These are phyloP conservation scores for Tipula vernalis DNA, from an alignment of 2,888 invertebrate genomes.

Conservation along the genomic window DNA sequence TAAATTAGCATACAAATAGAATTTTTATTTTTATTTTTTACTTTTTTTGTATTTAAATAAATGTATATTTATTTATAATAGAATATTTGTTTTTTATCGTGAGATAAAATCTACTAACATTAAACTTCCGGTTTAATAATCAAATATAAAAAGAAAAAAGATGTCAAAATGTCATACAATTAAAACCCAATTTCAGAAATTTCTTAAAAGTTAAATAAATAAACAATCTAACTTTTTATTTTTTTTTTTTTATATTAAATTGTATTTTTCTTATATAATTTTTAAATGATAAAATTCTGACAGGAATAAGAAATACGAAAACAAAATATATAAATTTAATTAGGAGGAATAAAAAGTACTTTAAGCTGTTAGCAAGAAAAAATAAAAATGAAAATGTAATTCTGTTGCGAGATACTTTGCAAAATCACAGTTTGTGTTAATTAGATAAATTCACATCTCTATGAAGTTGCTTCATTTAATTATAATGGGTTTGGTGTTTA, in stretches of 20 bases:
- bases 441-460: not conserved
- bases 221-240: not conserved
- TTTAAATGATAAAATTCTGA: not conserved
- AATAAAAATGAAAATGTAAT: not conserved
- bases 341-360: not conserved
- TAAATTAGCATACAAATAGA: not conserved
- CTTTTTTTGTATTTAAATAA: not conserved
- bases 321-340: not conserved
- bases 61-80: not conserved
- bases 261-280: not conserved
- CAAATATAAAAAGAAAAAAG: not conserved
- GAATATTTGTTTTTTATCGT: not conserved
- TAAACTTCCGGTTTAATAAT: not conserved
- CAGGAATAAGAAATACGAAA: not conserved
- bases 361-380: not conserved
- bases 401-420: not conserved
- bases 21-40: not conserved
- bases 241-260: not conserved
- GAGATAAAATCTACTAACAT: not conserved
- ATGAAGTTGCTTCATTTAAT: not conserved
- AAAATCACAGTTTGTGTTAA: not conserved
- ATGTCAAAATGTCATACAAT: slow-evolving; percentile 4
- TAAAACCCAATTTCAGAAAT: not conserved
- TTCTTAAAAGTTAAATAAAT: not conserved
- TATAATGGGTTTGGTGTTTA: too few relatives aligned